Conservation (phyloP, 2,113 vertebrate species). For the Chelonoidis abingdonii region DNA sequence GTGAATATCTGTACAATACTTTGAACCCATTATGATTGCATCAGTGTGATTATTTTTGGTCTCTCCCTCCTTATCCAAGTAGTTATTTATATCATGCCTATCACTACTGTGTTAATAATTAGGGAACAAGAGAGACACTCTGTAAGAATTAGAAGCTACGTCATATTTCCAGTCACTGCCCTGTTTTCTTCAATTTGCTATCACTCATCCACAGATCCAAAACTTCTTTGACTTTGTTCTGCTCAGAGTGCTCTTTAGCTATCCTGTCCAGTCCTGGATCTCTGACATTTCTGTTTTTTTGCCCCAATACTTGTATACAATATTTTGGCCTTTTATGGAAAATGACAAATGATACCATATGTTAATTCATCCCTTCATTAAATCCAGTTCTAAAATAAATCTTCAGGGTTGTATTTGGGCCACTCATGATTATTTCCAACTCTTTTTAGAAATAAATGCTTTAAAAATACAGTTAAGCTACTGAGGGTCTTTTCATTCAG, state of each 20-base stretch:
- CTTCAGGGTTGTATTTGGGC: not conserved
- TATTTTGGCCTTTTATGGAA: not conserved
- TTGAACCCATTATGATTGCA: not conserved
- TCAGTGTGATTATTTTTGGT: not conserved
- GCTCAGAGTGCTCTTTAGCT: not conserved
- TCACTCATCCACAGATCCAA: not conserved
- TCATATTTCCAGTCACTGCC: not conserved
- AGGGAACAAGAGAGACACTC: not conserved
- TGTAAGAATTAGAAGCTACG: not conserved
- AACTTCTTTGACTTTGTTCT: not conserved
- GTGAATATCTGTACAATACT: not conserved
- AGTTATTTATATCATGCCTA: not conserved
- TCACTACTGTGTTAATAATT: not conserved
- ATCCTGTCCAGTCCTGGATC: not conserved
- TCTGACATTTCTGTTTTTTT: not conserved
- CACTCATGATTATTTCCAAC: not conserved
- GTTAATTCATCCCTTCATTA: not conserved
- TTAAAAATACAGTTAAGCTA: not conserved
- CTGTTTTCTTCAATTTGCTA: not conserved
- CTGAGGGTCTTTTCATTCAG: not conserved
- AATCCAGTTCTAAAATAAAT: not conserved
- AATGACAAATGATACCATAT: not conserved
- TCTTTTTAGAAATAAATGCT: rapidly evolving
- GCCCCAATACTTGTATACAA: not conserved
- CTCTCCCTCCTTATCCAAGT: not conserved